phyloP scores from a whole-genome alignment of 2,888 invertebrate genomes.

The Rotaria magnacalcarata region DNA sequence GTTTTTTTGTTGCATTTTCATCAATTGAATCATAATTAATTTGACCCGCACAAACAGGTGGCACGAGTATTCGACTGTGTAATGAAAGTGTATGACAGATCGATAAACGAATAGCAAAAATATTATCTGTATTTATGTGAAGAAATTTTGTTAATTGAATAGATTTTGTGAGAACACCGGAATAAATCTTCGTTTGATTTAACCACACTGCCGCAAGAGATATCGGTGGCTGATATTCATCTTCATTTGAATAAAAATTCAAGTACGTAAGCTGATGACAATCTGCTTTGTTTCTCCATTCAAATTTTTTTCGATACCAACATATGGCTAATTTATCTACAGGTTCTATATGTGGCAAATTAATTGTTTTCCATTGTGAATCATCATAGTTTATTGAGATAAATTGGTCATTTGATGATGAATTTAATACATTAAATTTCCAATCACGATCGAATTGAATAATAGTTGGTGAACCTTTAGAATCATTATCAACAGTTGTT shows the following conservation, averaged over 20 bases:
- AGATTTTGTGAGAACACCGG: not conserved
- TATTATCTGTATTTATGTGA: not conserved
- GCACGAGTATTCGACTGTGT: not conserved
- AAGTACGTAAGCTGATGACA: not conserved
- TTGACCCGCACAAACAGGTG: too few species aligned
- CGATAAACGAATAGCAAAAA: not conserved
- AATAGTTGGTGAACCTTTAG: not conserved
- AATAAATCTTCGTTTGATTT: too few species aligned
- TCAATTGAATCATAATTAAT: too few species aligned
- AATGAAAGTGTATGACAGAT: not conserved
- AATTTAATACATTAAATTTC: not conserved
- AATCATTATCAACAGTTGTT: not conserved
- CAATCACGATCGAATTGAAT: not conserved
- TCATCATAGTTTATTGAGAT: not conserved
- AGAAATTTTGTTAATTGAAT: not conserved
- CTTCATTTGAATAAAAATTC: too few species aligned
- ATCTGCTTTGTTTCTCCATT: not conserved
- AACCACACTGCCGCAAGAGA: too few species aligned
- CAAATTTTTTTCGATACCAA: conserved; percentile 4
- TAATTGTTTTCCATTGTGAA: not conserved
- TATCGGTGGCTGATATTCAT: too few species aligned
- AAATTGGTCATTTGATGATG: not conserved
- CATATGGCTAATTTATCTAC: not conserved
- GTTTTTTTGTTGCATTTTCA: not conserved
- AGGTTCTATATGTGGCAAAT: not conserved